phyloP scores from a whole-genome alignment of 2,113 vertebrate genomes.

The Potamarius usumacintae region DNA sequence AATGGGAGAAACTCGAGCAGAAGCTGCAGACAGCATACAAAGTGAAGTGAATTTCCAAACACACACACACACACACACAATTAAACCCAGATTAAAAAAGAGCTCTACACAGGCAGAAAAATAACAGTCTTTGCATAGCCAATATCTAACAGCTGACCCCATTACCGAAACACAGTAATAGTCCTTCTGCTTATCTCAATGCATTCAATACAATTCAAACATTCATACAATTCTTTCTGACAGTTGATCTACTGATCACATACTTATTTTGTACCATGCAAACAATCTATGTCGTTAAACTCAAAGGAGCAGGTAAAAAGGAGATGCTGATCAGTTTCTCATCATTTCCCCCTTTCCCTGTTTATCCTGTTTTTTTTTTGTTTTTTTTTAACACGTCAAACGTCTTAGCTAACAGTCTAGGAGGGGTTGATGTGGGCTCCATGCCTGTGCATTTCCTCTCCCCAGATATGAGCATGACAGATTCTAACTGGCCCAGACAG shows the following conservation, averaged over 20 bases:
- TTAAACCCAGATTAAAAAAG: constrained; percentile 56
- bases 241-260: constrained; percentile 49
- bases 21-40: constrained; percentile 52
- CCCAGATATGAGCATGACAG: constrained; percentile 50
- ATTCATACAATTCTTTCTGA: constrained; percentile 32
- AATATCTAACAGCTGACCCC: constrained; percentile 63
- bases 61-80: constrained; percentile 50
- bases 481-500: constrained; percentile 63
- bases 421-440: constrained; percentile 4
- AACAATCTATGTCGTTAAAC: constrained; percentile 42
- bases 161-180: constrained; percentile 55
- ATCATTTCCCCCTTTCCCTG: neutral
- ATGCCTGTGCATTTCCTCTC: constrained; percentile 9
- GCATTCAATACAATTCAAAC: constrained; percentile 44
- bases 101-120: constrained; percentile 49
- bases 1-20: constrained; percentile 29
- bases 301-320: neutral
- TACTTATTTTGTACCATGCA: constrained; percentile 46
- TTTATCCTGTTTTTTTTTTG: neutral
- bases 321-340: neutral
- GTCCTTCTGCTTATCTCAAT: constrained; percentile 42
- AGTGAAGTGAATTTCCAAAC: constrained; percentile 62
- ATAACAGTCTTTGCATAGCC: constrained; percentile 43
- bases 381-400: neutral
- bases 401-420: constrained; percentile 7